Percentiles rank a stretch among this genome's conserved stretches.
Conservation (phyloP, 2,888 invertebrate species). For the Agrochola lota region DNA sequence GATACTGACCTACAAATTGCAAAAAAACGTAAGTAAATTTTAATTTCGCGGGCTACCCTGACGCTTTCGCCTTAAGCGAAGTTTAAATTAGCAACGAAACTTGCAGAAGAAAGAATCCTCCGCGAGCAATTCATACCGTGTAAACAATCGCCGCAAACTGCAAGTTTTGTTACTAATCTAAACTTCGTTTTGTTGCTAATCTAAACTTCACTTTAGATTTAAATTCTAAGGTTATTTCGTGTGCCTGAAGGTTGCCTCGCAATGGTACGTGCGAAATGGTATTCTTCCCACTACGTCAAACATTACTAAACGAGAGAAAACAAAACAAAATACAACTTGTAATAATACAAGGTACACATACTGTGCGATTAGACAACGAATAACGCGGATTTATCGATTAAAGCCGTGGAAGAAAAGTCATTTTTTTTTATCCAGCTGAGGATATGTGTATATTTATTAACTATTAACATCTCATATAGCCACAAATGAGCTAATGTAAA, state of each 20-base stretch:
- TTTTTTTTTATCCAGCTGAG: background rate
- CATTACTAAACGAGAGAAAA: constrained; percentile 4
- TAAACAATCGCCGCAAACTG: background rate
- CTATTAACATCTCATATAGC: background rate
- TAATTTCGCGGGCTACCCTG: too few relatives aligned
- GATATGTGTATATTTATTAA: background rate
- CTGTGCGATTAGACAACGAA: background rate
- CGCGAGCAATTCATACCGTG: background rate
- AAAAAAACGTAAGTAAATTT: too few relatives aligned
- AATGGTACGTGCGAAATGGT: background rate
- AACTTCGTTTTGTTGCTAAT: background rate
- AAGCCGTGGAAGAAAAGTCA: constrained; percentile 1
- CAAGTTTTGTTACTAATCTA: background rate
- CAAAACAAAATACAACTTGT: background rate
- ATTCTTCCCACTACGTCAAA: background rate
- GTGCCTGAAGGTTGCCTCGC: background rate
- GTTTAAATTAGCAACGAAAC: background rate
- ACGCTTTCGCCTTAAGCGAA: background rate
- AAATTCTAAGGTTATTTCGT: background rate
- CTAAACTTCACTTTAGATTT: background rate
- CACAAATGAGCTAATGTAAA: constrained; percentile 5
- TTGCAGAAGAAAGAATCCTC: background rate
- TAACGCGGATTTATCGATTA: background rate
- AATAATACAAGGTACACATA: background rate
- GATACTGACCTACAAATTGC: too few relatives aligned